A percentile compares a stretch with the other conserved stretches of the same genome.
These are phyloP conservation scores for Patella ulyssiponensis DNA, from an alignment of 2,888 invertebrate genomes.

Conservation along the genomic window DNA sequence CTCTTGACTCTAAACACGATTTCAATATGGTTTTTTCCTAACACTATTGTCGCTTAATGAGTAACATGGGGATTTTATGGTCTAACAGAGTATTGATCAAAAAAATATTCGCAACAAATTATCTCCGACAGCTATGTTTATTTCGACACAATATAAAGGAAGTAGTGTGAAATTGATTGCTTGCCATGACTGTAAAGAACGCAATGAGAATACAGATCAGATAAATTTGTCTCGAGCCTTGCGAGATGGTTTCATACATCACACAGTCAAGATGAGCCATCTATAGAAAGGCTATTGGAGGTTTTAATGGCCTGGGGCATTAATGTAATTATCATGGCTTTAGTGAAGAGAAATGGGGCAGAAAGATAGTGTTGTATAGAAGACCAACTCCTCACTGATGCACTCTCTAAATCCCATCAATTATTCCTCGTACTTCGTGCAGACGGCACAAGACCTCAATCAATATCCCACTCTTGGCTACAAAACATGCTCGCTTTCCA, in stretches of 20 bases:
- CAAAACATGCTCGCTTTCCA: constrained; percentile 17
- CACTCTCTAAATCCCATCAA: constrained; percentile 18
- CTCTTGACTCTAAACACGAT: no score
- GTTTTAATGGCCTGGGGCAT: constrained; percentile 20
- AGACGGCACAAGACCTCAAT: constrained; percentile 17
- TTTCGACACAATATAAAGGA: constrained; percentile 22
- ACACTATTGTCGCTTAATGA: constrained; percentile 23
- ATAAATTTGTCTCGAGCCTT: no score
- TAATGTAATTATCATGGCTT: constrained; percentile 23
- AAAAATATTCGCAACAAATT: constrained; percentile 23
- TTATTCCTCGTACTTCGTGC: constrained; percentile 19
- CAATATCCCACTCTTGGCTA: constrained; percentile 19
- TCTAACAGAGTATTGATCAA: constrained; percentile 20
- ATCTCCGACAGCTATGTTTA: constrained; percentile 21
- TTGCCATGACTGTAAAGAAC: background rate
- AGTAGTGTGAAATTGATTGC: constrained; percentile 23
- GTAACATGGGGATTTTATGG: constrained; percentile 23
- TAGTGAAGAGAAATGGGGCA: constrained; percentile 19
- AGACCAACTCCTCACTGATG: constrained; percentile 11
- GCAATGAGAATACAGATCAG: no score
- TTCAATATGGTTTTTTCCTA: background rate
- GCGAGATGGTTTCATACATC: no score
- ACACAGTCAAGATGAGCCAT: background rate
- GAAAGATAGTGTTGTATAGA: constrained; percentile 20
- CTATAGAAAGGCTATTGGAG: constrained; percentile 11